Evolutionary conservation across 1,140 invertebrate genomes (phyloP).

Genomic region (Drosophila dunni): DNA sequence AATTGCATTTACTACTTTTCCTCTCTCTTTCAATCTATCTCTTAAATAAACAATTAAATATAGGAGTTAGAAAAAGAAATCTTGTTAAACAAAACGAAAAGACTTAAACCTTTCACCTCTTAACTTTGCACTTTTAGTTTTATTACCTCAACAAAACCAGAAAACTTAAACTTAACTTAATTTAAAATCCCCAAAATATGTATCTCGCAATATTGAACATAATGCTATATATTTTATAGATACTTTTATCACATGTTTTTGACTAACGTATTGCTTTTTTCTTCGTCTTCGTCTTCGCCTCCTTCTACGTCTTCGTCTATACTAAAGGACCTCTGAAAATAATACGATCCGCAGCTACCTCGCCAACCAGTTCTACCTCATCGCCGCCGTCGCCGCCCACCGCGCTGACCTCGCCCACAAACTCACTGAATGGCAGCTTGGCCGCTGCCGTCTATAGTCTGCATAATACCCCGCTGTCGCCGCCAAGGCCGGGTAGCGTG

Average conservation of each 20-base stretch:
- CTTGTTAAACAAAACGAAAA: constrained; percentile 1
- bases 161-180: constrained; percentile 33
- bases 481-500: constrained; percentile 72
- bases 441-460: constrained; percentile 63
- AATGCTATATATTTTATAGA: constrained; percentile 14
- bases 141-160: constrained; percentile 63
- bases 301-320: neutral
- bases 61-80: too few species aligned
- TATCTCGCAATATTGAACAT: constrained; percentile 14
- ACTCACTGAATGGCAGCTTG: constrained; percentile 60
- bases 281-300: constrained; percentile 7
- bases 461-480: constrained; percentile 53
- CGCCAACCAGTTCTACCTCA: constrained; percentile 83
- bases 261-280: constrained; percentile 55
- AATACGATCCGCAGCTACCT: constrained; percentile 79
- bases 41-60: too few species aligned
- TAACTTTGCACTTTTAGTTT: constrained; percentile 76
- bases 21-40: too few species aligned
- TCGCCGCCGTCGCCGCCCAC: constrained; percentile 80
- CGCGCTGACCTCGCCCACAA: constrained; percentile 75
- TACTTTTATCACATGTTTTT: constrained; percentile 19
- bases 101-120: constrained; percentile 39
- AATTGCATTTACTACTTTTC: too few species aligned
- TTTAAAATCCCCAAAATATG: neutral
- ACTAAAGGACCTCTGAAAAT: constrained; percentile 80